phyloP scores from a whole-genome alignment of 2,797 vertebrate species.

The Falco naumanni region DNA sequence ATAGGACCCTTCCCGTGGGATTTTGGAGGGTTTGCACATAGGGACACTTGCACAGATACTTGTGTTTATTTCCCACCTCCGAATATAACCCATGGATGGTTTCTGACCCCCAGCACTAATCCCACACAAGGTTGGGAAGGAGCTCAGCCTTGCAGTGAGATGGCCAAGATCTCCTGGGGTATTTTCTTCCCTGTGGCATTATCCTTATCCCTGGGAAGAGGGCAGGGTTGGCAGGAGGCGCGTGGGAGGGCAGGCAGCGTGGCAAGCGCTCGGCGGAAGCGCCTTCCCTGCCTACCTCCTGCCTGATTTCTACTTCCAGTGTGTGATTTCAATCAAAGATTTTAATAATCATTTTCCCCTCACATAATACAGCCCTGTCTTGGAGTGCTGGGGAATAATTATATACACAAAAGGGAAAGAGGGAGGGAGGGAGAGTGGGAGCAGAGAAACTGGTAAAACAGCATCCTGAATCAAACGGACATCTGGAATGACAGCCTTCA shows the following conservation, averaged over 20 bases:
- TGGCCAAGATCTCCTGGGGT: background rate
- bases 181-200: background rate
- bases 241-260: background rate
- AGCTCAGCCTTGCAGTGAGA: background rate
- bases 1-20: background rate
- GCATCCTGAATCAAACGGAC: background rate
- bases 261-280: background rate
- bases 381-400: slow-evolving; percentile 68
- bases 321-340: slow-evolving; percentile 43
- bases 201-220: background rate
- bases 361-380: slow-evolving; percentile 61
- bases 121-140: background rate
- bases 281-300: slow-evolving; percentile 13
- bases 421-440: background rate
- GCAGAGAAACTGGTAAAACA: background rate
- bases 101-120: background rate
- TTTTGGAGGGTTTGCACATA: background rate
- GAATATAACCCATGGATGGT: background rate
- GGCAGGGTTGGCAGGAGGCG: background rate
- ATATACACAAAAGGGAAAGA: slow-evolving; percentile 64
- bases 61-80: background rate
- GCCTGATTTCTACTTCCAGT: slow-evolving; percentile 52
- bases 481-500: background rate
- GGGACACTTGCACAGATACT: background rate
- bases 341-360: slow-evolving; percentile 72